Conservation (phyloP, 2,113 vertebrate species). For the Myrmecophaga tridactyla region DNA sequence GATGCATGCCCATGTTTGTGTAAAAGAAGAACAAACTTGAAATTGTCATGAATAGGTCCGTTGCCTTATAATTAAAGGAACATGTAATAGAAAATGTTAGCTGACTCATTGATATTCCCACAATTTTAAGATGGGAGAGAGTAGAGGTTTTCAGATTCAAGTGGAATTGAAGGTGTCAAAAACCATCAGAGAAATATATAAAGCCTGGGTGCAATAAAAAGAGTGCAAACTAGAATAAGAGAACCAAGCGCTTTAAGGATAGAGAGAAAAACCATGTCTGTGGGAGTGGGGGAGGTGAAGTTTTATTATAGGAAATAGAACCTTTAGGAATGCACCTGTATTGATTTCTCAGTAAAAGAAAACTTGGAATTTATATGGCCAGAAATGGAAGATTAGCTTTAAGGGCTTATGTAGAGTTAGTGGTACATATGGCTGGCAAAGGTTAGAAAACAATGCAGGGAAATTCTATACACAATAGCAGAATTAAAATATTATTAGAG, state of each 20-base stretch:
- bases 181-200: not conserved
- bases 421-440: not conserved
- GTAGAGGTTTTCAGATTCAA: not conserved
- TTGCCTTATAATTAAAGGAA: not conserved
- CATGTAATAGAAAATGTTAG: not conserved
- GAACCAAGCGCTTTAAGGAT: not conserved
- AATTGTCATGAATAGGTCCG: slow-evolving; percentile 6
- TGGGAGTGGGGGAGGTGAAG: no score
- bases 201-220: not conserved
- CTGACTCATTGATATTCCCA: not conserved
- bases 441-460: not conserved
- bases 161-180: not conserved
- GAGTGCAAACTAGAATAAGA: not conserved
- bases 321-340: not conserved
- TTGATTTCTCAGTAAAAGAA: not conserved
- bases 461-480: not conserved
- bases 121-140: not conserved
- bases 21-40: slow-evolving; percentile 12
- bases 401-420: not conserved
- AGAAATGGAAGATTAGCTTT: not conserved
- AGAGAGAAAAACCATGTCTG: not conserved
- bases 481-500: not conserved
- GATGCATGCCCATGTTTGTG: not conserved
- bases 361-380: not conserved
- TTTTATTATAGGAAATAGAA: not conserved